phyloP scores from a whole-genome alignment of 1,140 invertebrate species.

The Aphis craccivora region DNA sequence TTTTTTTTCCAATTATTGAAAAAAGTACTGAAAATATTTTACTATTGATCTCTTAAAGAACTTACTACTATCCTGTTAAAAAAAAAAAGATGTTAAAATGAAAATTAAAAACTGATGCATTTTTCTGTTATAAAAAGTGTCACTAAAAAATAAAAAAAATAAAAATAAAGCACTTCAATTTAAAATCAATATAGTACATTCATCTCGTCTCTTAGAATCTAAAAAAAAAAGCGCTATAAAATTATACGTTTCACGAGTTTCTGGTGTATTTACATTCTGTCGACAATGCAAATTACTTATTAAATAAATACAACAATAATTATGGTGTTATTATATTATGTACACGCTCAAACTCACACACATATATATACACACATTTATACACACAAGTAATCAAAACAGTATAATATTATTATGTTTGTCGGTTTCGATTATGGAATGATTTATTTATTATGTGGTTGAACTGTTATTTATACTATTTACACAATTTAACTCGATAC shows the following conservation, averaged over 20 bases:
- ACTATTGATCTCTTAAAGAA: no score
- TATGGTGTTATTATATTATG: slow-evolving; percentile 4
- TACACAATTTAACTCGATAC: neutral
- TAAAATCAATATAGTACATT: neutral
- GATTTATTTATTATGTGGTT: neutral
- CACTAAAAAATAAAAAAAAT: neutral
- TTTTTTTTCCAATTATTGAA: no score
- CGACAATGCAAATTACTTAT: neutral
- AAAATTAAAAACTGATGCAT: neutral
- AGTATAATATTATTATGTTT: neutral
- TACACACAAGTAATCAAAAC: neutral
- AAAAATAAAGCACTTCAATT: neutral
- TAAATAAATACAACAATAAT: neutral
- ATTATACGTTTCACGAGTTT: neutral
- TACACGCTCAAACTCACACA: neutral
- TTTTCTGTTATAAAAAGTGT: neutral
- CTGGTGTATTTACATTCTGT: neutral
- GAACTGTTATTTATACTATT: neutral
- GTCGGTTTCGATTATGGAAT: neutral
- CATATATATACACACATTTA: neutral
- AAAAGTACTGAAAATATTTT: no score
- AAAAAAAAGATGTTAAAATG: no score
- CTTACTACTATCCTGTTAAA: no score
- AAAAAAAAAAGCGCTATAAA: neutral
- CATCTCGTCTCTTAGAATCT: neutral